Evolutionary conservation across 2,113 vertebrate genomes (phyloP).

Genomic region (Plectropomus leopardus): DNA sequence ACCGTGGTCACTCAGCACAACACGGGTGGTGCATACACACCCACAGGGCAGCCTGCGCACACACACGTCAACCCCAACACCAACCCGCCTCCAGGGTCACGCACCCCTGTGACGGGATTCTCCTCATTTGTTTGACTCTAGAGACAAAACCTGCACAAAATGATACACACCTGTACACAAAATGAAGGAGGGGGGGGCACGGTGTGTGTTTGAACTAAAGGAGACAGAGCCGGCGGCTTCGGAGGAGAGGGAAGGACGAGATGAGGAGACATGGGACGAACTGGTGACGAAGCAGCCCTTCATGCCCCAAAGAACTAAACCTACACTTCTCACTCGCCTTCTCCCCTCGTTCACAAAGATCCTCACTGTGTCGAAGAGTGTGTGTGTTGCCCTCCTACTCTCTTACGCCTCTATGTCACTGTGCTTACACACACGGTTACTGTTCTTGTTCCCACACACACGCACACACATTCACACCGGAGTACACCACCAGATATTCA

Average conservation of each 20-base stretch:
- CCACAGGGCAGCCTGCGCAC: slow-evolving; percentile 88
- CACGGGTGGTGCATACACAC: slow-evolving; percentile 92
- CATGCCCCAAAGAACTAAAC: slow-evolving; percentile 65
- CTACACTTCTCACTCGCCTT: slow-evolving; percentile 64
- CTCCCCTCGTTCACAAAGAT: slow-evolving; percentile 63
- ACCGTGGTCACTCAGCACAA: slow-evolving; percentile 97
- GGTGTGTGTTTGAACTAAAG: slow-evolving; percentile 55
- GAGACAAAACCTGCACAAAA: slow-evolving; percentile 60
- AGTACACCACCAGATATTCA: slow-evolving; percentile 31
- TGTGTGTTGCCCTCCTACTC: slow-evolving; percentile 39
- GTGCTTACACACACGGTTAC: slow-evolving; percentile 66
- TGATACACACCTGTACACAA: slow-evolving; percentile 31
- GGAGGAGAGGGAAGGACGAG: slow-evolving; percentile 26
- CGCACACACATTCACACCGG: slow-evolving; percentile 30
- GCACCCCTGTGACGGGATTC: slow-evolving; percentile 96
- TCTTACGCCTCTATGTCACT: slow-evolving; percentile 63
- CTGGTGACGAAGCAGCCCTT: slow-evolving; percentile 43
- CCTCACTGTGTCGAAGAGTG: slow-evolving; percentile 60
- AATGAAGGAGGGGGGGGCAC: slow-evolving; percentile 18
- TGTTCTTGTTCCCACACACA: slow-evolving; percentile 33
- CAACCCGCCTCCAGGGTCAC: slow-evolving; percentile 85
- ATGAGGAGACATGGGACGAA: slow-evolving; percentile 43
- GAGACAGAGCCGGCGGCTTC: slow-evolving; percentile 17
- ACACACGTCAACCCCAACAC: slow-evolving; percentile 76
- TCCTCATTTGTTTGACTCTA: slow-evolving; percentile 95